Evolutionary conservation across 2,113 vertebrate species (phyloP), one percentile per base, ranked within the genome.

Genomic region (Bettongia penicillata): DNA sequence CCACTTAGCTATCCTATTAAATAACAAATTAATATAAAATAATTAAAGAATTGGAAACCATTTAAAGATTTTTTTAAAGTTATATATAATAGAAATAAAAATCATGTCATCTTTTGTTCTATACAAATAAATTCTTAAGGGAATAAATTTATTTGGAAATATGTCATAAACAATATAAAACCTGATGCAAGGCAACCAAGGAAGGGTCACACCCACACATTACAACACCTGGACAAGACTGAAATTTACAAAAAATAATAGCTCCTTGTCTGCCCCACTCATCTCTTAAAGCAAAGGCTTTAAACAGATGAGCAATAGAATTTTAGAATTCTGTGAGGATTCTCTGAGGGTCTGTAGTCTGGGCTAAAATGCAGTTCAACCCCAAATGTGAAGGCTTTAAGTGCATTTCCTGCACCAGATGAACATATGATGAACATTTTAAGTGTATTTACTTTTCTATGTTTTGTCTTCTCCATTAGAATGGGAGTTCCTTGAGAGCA

Each of bases 11-110:
- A 3, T n/a, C 7, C n/a, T 84, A 84, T 84, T 43, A 84, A 84
- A 84, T 84, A 84, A 43, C 68, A 53, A 93, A 96, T 93, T 91
- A 94, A 93, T 94, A 89, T 96, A 96, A 97, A 95, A 96, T 50
- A 91, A 43, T 93, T 91, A 52, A 77, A 93, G 50, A 92, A 49
- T 92, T 91, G 84, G 96, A 96, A 96, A 53, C 50, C 53, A 23
- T 43, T 84, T 84, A 23, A 43, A 8, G 19, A 23, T 43, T 84
- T 93, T 95, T 97, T 50, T 19, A 5, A 31, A 53, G 23, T 8
- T 37, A 47, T 55, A 28, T 43, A 47, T 53, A 43, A 50, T 8
- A n/a, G 47, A 91, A 51, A 49, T 94, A 5, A 52, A 37, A 24
- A 28, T 55, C 84, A 24, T n/a, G 37, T 77, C 68, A 77, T 77